Base-by-base conservation (phyloP, 2,888 invertebrate species). In the Drosophila infuscata region DNA sequence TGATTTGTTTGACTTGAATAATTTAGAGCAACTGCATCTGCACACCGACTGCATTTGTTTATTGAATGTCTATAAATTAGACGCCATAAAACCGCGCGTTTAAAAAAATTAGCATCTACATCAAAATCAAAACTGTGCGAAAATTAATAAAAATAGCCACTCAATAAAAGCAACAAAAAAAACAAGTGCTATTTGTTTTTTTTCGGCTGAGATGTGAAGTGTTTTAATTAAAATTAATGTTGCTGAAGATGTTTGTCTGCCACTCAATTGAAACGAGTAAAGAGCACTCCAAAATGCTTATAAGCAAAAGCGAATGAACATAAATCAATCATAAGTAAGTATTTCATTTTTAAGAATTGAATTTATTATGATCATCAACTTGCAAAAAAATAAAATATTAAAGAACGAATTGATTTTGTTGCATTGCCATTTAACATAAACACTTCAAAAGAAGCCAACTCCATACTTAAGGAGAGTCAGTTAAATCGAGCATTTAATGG, bases 1-100 rank as follows among this genome's bases (percentile, higher is more conserved):
- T 68, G 72, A 84, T 76, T 84, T 81, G 46, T 25, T 63, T 52
- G 52, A 63, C 65, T 64, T 60, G 36, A 29, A 61, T 60, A 53
- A 74, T 67, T 76, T 29, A 46, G 43, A 59, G 15, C 59, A 41
- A 29, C 49, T 41, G 38, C 46, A 38, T 63, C 51, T 60, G 30
- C 36, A 2, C 15, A 20, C 17, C 15, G 29, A n/a, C 12, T 56
- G 54, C 36, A 54, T 29, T 46, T 46, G 15, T 46, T 46, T 25
- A 46, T 46, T 46, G 29, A 38, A 17, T 7, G 20, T 20, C 33
- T 33, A 33, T 30, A 33, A 52, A 33, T 33, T 11, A 33, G 8
- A 33, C 36, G 32, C 32, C 46, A 4, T 35, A 35, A 3, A n/a
- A 33, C 0, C 3, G 12, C n/a, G 12, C 12, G 12, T 15, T 3